Evolutionary conservation across 2,888 invertebrate genomes (phyloP).

Genomic region (Rhyacophila evoluta): DNA sequence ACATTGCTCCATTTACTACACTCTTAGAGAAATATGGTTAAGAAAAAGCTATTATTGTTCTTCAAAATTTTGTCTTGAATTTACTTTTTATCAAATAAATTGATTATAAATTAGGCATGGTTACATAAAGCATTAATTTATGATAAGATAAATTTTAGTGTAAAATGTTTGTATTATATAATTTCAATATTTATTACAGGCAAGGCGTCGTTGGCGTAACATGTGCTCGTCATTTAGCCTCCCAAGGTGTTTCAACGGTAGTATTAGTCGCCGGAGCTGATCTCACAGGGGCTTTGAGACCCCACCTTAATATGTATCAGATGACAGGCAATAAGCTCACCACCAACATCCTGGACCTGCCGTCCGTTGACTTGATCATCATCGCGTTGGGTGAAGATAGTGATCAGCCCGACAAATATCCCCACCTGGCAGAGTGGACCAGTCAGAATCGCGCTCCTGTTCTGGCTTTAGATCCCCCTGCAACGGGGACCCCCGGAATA

Average conservation of each 20-base stretch:
- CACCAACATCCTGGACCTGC: constrained; percentile 66
- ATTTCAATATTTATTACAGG: constrained; percentile 57
- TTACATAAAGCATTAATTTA: too few species aligned
- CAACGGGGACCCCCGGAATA: constrained; percentile 73
- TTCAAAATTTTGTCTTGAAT: too few species aligned
- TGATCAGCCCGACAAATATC: constrained; percentile 63
- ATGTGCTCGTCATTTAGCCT: constrained; percentile 83
- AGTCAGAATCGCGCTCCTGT: constrained; percentile 79
- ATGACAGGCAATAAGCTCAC: constrained; percentile 74
- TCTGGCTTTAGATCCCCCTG: constrained; percentile 82
- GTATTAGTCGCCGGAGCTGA: constrained; percentile 59
- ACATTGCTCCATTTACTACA: too few species aligned
- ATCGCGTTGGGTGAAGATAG: constrained; percentile 69
- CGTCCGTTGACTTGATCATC: constrained; percentile 70
- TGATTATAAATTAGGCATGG: too few species aligned
- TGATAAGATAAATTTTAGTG: too few species aligned
- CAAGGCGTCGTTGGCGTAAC: constrained; percentile 78
- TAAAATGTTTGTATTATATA: too few species aligned
- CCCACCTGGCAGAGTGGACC: constrained; percentile 75
- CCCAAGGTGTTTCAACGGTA: constrained; percentile 82
- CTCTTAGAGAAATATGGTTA: too few species aligned
- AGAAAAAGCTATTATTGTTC: too few species aligned
- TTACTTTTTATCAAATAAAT: too few species aligned
- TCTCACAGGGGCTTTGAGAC: constrained; percentile 48
- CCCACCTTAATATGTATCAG: constrained; percentile 70